A percentile compares a stretch with the other conserved stretches of the same genome.
Conservation (phyloP, 1,140 invertebrate genomes). For the Glomeris maerens region DNA sequence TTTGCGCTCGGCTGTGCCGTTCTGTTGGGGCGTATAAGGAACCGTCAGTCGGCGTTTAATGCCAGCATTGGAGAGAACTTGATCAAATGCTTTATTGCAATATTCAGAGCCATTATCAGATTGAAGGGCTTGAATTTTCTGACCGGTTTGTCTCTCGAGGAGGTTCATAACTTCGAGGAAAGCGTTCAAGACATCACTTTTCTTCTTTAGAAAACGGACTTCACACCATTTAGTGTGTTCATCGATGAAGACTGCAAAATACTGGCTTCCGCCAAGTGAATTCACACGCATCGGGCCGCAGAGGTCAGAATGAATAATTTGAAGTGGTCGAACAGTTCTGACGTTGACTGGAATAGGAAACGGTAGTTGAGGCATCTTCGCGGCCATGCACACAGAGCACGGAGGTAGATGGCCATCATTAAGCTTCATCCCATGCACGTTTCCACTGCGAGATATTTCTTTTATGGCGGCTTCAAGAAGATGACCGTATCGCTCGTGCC, state of each 20-base stretch:
- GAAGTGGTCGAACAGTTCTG: conserved; percentile 1
- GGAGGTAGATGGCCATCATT: neutral
- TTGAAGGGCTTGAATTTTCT: neutral
- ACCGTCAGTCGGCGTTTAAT: conserved; percentile 34
- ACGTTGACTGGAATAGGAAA: neutral
- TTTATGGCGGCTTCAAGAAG: neutral
- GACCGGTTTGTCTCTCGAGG: neutral
- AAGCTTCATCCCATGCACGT: neutral
- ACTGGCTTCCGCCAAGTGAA: neutral
- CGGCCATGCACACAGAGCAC: neutral
- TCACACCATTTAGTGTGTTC: neutral
- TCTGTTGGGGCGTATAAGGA: conserved; percentile 34
- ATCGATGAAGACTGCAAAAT: conserved; percentile 1
- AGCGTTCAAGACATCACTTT: conserved; percentile 1
- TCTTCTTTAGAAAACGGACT: neutral
- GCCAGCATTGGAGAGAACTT: conserved; percentile 20
- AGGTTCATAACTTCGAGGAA: conserved; percentile 2
- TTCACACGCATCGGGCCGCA: neutral
- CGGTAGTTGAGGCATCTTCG: conserved; percentile 1
- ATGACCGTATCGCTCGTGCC: conserved; percentile 3
- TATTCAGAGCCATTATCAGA: conserved; percentile 12
- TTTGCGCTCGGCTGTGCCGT: conserved; percentile 36
- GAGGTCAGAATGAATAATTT: neutral
- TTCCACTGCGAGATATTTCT: neutral
- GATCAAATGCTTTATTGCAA: conserved; percentile 11